Base-by-base conservation (phyloP, 1,140 invertebrate genomes). In the Papilio helenus region DNA sequence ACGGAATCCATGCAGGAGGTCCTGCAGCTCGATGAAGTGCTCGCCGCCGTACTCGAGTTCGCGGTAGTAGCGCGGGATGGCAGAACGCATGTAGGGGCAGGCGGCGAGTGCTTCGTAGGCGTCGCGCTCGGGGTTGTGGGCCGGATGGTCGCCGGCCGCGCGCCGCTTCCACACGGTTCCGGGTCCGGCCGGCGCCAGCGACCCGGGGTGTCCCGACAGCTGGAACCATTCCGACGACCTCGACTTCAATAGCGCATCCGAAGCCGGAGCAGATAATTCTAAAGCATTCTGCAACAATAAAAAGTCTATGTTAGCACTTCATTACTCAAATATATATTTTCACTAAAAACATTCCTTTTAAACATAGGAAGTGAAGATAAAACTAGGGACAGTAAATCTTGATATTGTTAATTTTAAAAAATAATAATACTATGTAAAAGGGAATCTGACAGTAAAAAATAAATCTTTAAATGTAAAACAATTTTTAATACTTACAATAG, bases 161-260 rank as follows among this genome's bases (percentile, higher is more conserved):
- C 97, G 96, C 81, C 98, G 97, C 94, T 99, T 99, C 97, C 98
- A 99, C 34, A 99, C 97, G 8, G 98, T 99, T 49, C 98, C 98
- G 2, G 98, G 98, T 0, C 98, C 98, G 3, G 98, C 98, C 9
- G 98, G 98, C 14, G 98, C 98, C 94, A 99, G 97, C 80, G 98
- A 98, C 68, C 98, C 98, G 79, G 97, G 97, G 93, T 99, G 99
- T 0, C 99, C 99, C 18, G 98, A 98, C 71, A 99, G 93, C 93
- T 99, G 99, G 91, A 99, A 97, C 98, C 98, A 99, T 81, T 95
- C 94, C 51, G 85, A 93, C 51, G 91, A 95, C 46, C 95, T 95
- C 79, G 97, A 97, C 85, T 97, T 97, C 72, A 99, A 90, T 42
- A 99, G 94, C 29, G 98, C 96, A 88, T 98, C 98, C 85, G 98